Conservation (phyloP, 2,888 invertebrate species). For the Erebia epiphron region DNA sequence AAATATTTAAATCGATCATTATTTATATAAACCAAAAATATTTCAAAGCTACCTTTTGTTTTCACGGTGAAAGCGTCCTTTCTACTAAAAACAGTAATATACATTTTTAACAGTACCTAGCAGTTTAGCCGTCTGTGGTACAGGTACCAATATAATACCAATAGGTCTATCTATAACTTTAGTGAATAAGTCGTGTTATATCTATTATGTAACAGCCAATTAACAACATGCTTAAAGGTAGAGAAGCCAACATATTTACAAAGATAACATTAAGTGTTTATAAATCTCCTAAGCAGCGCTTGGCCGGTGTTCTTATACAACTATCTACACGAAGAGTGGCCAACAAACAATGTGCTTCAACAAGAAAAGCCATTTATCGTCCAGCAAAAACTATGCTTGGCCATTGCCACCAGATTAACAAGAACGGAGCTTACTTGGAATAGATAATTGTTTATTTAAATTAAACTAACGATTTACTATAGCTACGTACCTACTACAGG, state of each 20-base stretch:
- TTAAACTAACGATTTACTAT: background rate
- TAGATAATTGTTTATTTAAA: background rate
- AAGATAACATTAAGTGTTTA: slow-evolving; percentile 55
- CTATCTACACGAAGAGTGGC: slow-evolving; percentile 64
- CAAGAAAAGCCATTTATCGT: slow-evolving; percentile 65
- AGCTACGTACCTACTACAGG: too few relatives aligned
- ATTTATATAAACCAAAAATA: background rate
- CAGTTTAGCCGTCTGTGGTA: too few relatives aligned
- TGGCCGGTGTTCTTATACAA: slow-evolving; percentile 54
- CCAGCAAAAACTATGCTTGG: slow-evolving; percentile 54
- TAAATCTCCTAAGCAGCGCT: slow-evolving; percentile 52
- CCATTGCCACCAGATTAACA: background rate
- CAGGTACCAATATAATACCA: too few relatives aligned
- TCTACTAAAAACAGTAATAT: background rate
- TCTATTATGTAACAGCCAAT: slow-evolving; percentile 1
- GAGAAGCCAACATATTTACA: slow-evolving; percentile 46
- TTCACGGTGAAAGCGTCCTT: background rate
- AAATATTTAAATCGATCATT: background rate
- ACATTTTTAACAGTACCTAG: too few relatives aligned
- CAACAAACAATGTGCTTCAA: slow-evolving; percentile 63
- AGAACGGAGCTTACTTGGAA: background rate
- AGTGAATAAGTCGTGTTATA: background rate
- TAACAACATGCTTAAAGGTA: background rate
- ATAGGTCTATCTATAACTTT: too few relatives aligned
- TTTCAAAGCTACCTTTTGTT: background rate